Base-by-base conservation (phyloP, 2,797 vertebrate genomes). In the Ambastaia sidthimunki region DNA sequence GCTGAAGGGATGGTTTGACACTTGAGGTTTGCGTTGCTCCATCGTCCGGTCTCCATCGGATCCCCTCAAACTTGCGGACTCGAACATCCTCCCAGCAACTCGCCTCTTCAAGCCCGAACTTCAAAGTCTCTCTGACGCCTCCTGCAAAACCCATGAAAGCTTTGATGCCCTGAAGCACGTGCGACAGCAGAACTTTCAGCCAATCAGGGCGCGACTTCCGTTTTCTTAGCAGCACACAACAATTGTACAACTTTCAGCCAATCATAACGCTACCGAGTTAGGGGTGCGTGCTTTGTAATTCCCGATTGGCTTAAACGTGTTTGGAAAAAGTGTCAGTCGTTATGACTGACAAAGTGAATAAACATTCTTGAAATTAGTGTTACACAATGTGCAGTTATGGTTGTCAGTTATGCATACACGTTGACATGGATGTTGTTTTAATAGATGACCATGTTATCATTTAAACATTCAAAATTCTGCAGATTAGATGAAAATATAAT, bases 1-100 rank as follows among this genome's bases (percentile, higher is more conserved):
- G 89, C 93, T 94, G 90, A 94, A 94, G 7, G 93, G 93, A 62
- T 86, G 88, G 3, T 81, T 89, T 44, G 66, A 83, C 71, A 31
- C 84, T 16, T 87, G 80, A 12, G 41, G 16, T 82, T 80, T 82
- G 63, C 86, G 3, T 41, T 78, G 83, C 82, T 90, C 83, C 84
- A 72, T 86, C 41, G 81, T 47, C 31, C 67, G 76, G 18, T 83
- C 86, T 44, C 74, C n/a, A 75, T 59, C 81, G 52, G 71, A 89
- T 89, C 83, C 92, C 90, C 68, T 92, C 89, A 63, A 63, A n/a
- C 55, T 78, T 28, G 44, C 41, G 55, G 76, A 69, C 52, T 37
- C 75, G 66, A 67, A 62, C 76, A 65, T 78, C 68, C 68, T 78
- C 68, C 19, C 63, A 57, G 16, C 44, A 19, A 71, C 23, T 13